These are phyloP conservation scores for Caenorhabditis sp. DNA, from an alignment of 2,888 invertebrate genomes.

Conservation along the genomic window DNA sequence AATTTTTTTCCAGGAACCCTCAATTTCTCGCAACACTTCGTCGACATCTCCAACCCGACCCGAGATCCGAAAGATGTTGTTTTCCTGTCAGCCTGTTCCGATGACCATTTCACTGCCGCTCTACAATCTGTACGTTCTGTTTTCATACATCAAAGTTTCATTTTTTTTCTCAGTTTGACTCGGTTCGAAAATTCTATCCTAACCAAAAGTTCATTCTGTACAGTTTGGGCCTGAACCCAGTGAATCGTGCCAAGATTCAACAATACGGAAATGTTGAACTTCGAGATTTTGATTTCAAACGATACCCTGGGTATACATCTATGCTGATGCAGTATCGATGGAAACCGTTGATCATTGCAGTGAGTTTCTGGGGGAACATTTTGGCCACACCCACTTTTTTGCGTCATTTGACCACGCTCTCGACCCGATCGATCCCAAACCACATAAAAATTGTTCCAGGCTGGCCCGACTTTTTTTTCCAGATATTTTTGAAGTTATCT, in stretches of 20 bases:
- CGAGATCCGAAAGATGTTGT: constrained; percentile 14
- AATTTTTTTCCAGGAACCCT: background rate
- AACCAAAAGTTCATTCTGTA: constrained; percentile 16
- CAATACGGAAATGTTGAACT: constrained; percentile 10
- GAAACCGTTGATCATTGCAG: constrained; percentile 31
- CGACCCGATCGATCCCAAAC: too few species aligned
- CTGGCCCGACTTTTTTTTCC: too few species aligned
- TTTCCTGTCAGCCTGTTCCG: constrained; percentile 20
- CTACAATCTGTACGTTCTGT: background rate
- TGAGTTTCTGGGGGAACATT: too few species aligned
- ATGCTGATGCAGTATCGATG: constrained; percentile 31
- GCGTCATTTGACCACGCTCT: too few species aligned
- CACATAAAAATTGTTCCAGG: too few species aligned
- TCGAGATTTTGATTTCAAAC: constrained; percentile 17
- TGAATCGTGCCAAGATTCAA: background rate
- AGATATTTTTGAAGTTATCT: background rate
- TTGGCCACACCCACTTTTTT: too few species aligned
- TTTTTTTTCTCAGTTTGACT: background rate
- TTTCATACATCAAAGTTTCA: too few species aligned
- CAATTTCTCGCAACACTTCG: constrained; percentile 13
- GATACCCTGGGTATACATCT: constrained; percentile 15
- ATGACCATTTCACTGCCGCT: constrained; percentile 26
- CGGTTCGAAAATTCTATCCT: constrained; percentile 16
- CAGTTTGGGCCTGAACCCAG: constrained; percentile 6
- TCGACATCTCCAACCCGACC: constrained; percentile 15